phyloP scores from a whole-genome alignment of 2,113 vertebrate species.

The Chaetorhynchus papuensis region DNA sequence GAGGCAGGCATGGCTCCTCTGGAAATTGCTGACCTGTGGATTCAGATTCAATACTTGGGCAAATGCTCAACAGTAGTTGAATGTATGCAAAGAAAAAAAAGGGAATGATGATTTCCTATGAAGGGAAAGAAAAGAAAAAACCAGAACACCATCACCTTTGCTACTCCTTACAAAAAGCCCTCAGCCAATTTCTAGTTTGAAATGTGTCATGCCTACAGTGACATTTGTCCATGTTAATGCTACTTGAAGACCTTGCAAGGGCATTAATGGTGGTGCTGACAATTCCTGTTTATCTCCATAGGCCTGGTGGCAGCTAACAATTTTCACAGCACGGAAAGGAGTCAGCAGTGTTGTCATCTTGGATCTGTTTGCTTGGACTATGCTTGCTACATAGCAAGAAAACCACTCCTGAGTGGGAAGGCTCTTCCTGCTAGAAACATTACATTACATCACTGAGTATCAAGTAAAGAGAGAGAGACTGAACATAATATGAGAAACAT shows the following conservation, averaged over 20 bases:
- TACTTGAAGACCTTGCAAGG: slow-evolving; percentile 8
- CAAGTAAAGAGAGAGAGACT: neutral
- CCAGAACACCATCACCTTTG: neutral
- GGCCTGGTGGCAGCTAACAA: slow-evolving; percentile 26
- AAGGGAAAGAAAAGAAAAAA: neutral
- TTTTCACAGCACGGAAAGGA: slow-evolving; percentile 4
- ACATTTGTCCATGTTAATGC: neutral
- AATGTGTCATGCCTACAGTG: neutral
- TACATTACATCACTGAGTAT: neutral
- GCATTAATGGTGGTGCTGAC: slow-evolving; percentile 13
- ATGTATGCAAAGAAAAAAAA: neutral
- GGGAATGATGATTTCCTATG: no score
- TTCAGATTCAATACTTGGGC: neutral
- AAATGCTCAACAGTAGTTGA: neutral
- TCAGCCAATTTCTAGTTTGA: neutral
- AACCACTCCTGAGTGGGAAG: neutral
- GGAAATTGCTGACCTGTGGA: neutral
- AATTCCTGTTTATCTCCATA: slow-evolving; percentile 1
- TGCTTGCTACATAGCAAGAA: neutral
- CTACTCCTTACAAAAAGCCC: neutral
- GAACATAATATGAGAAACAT: neutral
- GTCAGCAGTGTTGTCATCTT: slow-evolving; percentile 21
- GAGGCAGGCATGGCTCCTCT: neutral
- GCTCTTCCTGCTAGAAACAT: neutral
- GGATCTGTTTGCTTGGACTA: neutral